Percentiles rank a stretch among this genome's conserved stretches.
Conservation (phyloP, 2,797 vertebrate genomes). For the Aphelocoma californica region DNA sequence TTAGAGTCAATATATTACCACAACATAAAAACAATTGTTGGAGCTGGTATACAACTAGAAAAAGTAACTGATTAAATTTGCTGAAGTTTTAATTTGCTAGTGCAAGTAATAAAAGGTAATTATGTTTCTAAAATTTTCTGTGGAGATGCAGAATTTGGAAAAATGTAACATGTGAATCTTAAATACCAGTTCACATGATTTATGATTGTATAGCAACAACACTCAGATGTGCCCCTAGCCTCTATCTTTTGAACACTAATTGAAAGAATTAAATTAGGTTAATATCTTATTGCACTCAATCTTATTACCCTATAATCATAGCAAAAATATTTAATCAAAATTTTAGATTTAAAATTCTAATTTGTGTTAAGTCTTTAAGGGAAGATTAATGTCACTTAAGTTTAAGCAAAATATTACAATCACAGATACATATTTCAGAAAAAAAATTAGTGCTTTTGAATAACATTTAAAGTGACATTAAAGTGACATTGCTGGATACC, state of each 20-base stretch:
- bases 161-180: background rate
- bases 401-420: background rate
- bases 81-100: slow-evolving; percentile 30
- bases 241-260: slow-evolving; percentile 38
- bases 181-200: slow-evolving; percentile 22
- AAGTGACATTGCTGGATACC: background rate
- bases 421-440: background rate
- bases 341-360: background rate
- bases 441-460: background rate
- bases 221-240: background rate
- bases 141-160: background rate
- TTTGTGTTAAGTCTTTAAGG: background rate
- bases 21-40: background rate
- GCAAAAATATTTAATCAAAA: slow-evolving; percentile 17
- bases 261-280: slow-evolving; percentile 43
- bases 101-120: slow-evolving; percentile 15
- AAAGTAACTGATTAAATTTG: background rate
- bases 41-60: background rate
- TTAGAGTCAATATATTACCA: background rate
- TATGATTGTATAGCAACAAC: background rate
- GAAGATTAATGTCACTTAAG: background rate
- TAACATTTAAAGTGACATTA: background rate
- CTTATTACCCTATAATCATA: background rate
- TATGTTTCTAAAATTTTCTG: slow-evolving; percentile 10
- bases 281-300: background rate